Evolutionary conservation across 2,888 invertebrate genomes (phyloP).

Genomic region (Pterostichus niger): DNA sequence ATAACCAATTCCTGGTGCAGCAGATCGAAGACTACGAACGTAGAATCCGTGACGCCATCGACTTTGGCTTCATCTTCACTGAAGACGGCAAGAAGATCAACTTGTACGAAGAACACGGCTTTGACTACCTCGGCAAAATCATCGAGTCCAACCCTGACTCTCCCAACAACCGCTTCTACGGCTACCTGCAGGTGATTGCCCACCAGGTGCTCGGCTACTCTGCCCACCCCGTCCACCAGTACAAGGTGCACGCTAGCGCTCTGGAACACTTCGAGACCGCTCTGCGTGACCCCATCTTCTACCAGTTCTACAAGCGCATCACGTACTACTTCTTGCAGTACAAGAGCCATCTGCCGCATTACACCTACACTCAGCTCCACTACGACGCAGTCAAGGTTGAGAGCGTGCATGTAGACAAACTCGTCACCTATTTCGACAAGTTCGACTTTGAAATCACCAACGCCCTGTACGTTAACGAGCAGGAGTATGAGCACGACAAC

Average conservation of each 20-base stretch:
- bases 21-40: too few species aligned
- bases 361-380: conserved; percentile 70
- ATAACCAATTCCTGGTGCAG: too few species aligned
- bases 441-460: conserved; percentile 34
- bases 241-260: conserved; percentile 76
- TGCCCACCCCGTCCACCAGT: conserved; percentile 71
- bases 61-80: too few species aligned
- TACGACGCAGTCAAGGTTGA: conserved; percentile 69
- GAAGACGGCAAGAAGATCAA: too few species aligned
- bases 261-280: conserved; percentile 44
- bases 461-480: not conserved
- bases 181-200: conserved; percentile 73
- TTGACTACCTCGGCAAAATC: too few species aligned
- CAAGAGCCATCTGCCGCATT: conserved; percentile 69
- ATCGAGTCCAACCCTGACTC: too few species aligned
- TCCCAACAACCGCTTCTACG: too few species aligned
- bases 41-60: too few species aligned
- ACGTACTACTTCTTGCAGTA: conserved; percentile 49
- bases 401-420: conserved; percentile 70
- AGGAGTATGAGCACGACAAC: conserved; percentile 69
- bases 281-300: conserved; percentile 45
- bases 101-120: too few species aligned
- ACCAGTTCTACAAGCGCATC: conserved; percentile 43
- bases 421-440: conserved; percentile 37
- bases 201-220: conserved; percentile 76